Conservation (phyloP, 1,140 invertebrate species). For the Neelides sp. region DNA sequence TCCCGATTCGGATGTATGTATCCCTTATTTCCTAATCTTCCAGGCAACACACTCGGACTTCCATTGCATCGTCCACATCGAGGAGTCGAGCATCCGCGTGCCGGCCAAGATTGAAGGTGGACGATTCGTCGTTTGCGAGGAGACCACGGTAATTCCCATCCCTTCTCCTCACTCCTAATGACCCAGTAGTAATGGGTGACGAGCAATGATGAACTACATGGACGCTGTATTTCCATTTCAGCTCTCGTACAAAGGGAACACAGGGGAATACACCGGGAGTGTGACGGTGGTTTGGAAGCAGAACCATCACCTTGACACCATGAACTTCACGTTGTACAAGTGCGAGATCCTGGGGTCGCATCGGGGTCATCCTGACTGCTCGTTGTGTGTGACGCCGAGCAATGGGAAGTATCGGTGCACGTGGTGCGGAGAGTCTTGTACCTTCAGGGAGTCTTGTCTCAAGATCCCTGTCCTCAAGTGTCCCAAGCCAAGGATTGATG, state of each 20-base stretch:
- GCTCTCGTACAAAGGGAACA: slow-evolving; percentile 75
- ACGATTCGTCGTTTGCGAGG: slow-evolving; percentile 74
- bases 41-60: slow-evolving; percentile 66
- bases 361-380: slow-evolving; percentile 82
- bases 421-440: slow-evolving; percentile 81
- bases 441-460: slow-evolving; percentile 65
- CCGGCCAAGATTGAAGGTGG: slow-evolving; percentile 70
- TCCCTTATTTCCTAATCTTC: slow-evolving; percentile 11
- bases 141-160: slow-evolving; percentile 53
- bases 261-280: slow-evolving; percentile 72
- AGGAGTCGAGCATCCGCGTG: slow-evolving; percentile 74
- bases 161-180: not conserved
- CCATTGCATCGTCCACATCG: slow-evolving; percentile 80
- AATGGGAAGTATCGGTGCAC: slow-evolving; percentile 76
- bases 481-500: slow-evolving; percentile 81
- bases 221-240: slow-evolving; percentile 34
- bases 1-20: not conserved
- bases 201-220: not conserved
- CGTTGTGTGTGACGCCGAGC: slow-evolving; percentile 70
- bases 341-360: slow-evolving; percentile 86
- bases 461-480: slow-evolving; percentile 63
- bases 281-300: slow-evolving; percentile 84
- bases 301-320: slow-evolving; percentile 80
- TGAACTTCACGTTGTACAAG: slow-evolving; percentile 81
- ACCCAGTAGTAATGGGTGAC: not conserved